Base-by-base conservation (phyloP, 2,888 invertebrate species). In the Sinodicranocentrus sp. region DNA sequence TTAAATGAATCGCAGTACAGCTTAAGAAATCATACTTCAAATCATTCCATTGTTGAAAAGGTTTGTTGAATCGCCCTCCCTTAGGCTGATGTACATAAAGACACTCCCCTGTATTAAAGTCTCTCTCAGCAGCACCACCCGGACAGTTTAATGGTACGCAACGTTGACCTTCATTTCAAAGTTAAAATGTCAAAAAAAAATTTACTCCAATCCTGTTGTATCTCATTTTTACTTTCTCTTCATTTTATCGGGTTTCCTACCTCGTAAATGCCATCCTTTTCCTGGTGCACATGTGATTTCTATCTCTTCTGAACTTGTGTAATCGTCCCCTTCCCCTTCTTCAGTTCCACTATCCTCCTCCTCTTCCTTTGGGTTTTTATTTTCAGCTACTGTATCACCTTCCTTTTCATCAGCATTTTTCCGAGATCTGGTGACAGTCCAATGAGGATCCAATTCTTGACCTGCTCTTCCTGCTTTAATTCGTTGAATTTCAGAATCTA, bases 61-160 rank as follows among this genome's bases (percentile, higher is more conserved):
- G 75, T 26, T 68, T 73, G 5, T 2, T 43, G 33, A 61, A 73
- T 28, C 82, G 65, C 8, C 82, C 82, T 8, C 80, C 80, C 33
- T 21, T 65, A 5, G 72, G 73, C 19, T 73, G 75, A 5, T 54
- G 13, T 43, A 67, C 54, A 19, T 85, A 82, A n/a, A 85, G 43
- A 39, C 85, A 85, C 19, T 85, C 82, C 8, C 85, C 85, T 2
- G 85, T 85, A 33, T 85, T 85, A 23, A 85, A 85, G 44, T 85
- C 85, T 59, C 85, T 44, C 23, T 82, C 80, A 28, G 68, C 43
- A n/a, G 79, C 71, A n/a, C 85, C 85, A 6, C 85, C 85, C 17
- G 85, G 85, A 17, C 85, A 85, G 39, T 82, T 65, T 1, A 77
- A 5, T 0, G 78, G 77, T 13, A 85, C 85, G 72, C 85, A 85